phyloP scores from a whole-genome alignment of 1,140 invertebrate species.

The Aricia agestis region DNA sequence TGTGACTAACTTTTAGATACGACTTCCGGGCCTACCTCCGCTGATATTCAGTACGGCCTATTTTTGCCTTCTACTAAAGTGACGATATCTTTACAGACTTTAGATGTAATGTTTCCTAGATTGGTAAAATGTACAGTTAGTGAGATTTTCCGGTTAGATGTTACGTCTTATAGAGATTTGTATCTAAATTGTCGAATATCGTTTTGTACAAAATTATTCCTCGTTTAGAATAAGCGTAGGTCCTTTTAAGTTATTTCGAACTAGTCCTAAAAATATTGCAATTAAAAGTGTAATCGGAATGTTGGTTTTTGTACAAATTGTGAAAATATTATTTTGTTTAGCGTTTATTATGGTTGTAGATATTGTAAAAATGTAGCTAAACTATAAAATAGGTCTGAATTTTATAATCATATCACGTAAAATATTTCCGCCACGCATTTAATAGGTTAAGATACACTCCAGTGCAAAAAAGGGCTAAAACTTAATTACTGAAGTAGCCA shows the following conservation, averaged over 20 bases:
- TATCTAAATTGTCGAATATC: conserved; percentile 22
- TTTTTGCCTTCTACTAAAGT: conserved; percentile 44
- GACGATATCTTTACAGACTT: conserved; percentile 21
- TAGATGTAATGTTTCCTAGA: conserved; percentile 21
- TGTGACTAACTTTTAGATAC: conserved; percentile 9
- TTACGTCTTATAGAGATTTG: not conserved
- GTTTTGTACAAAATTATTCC: conserved; percentile 66
- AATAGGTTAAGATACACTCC: conserved; percentile 22
- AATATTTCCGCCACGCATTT: conserved; percentile 47
- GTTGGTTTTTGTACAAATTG: conserved; percentile 12
- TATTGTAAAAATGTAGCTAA: conserved; percentile 67
- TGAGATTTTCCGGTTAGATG: conserved; percentile 33
- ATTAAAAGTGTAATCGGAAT: conserved; percentile 46
- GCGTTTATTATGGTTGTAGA: conserved; percentile 58
- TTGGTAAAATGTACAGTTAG: conserved; percentile 39
- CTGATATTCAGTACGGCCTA: conserved; percentile 46
- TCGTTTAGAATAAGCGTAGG: conserved; percentile 59
- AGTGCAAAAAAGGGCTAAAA: not conserved
- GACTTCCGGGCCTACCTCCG: conserved; percentile 39
- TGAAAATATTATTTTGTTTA: conserved; percentile 22
- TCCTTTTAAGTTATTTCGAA: conserved; percentile 69
- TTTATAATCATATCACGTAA: conserved; percentile 72
- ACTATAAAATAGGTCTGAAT: conserved; percentile 55
- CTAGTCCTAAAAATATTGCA: conserved; percentile 72
- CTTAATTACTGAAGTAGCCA: too few species aligned